These are phyloP conservation scores for Falco punctatus DNA, from an alignment of 2,113 vertebrate species.

Conservation along the genomic window DNA sequence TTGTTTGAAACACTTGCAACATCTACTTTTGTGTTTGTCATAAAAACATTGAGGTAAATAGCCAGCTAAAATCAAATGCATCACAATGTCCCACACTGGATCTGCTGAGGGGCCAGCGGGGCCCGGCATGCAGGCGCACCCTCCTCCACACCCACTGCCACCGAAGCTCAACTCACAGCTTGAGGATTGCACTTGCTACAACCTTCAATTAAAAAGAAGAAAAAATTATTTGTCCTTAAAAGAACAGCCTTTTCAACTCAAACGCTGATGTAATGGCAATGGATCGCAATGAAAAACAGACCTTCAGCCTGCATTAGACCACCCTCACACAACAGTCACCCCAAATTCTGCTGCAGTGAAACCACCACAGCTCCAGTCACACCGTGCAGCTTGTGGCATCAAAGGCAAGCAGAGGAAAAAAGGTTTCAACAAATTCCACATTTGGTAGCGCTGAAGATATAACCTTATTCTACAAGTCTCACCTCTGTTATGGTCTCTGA, in stretches of 20 bases:
- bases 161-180: neutral
- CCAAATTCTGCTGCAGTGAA: neutral
- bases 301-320: neutral
- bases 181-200: neutral
- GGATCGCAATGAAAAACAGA: neutral
- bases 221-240: accelerated
- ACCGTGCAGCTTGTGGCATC: neutral
- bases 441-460: neutral
- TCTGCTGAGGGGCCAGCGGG: neutral
- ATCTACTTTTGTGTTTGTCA: neutral
- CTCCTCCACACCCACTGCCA: neutral
- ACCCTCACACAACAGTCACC: neutral
- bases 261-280: neutral
- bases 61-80: neutral
- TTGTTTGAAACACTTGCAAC: neutral
- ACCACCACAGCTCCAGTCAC: neutral
- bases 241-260: neutral
- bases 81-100: neutral
- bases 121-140: accelerated
- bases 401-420: neutral
- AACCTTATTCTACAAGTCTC: neutral
- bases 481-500: neutral
- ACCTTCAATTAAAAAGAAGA: neutral
- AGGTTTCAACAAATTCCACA: neutral
- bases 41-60: neutral